Conservation (phyloP, 1,140 invertebrate species). For the Drosophila asahinai region DNA sequence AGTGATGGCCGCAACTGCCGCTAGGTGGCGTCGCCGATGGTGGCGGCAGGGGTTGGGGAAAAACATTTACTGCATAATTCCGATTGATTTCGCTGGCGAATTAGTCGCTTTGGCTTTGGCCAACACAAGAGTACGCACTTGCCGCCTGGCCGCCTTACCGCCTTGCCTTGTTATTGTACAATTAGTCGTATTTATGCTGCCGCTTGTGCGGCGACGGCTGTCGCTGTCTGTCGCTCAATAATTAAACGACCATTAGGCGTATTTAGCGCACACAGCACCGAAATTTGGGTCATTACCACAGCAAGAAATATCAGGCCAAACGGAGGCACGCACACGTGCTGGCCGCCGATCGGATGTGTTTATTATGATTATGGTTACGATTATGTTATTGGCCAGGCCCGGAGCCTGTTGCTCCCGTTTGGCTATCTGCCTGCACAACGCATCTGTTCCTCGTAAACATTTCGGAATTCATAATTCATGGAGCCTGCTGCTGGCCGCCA, state of each 20-base stretch:
- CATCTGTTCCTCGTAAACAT: slow-evolving; percentile 74
- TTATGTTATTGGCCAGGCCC: slow-evolving; percentile 56
- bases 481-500: slow-evolving; percentile 46
- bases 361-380: slow-evolving; percentile 74
- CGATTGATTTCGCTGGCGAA: slow-evolving; percentile 41
- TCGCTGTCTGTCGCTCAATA: slow-evolving; percentile 71
- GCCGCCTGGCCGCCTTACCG: neutral
- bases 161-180: slow-evolving; percentile 74
- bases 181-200: slow-evolving; percentile 78
- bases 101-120: slow-evolving; percentile 32
- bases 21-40: slow-evolving; percentile 31
- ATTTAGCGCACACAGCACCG: slow-evolving; percentile 65
- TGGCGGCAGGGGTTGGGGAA: slow-evolving; percentile 3
- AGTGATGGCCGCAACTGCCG: slow-evolving; percentile 32
- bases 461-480: slow-evolving; percentile 52
- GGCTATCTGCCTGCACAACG: slow-evolving; percentile 43
- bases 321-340: slow-evolving; percentile 66
- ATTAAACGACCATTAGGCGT: slow-evolving; percentile 81
- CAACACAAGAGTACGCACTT: slow-evolving; percentile 19
- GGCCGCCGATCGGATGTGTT: slow-evolving; percentile 64
- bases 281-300: slow-evolving; percentile 82
- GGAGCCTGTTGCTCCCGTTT: slow-evolving; percentile 9
- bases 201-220: slow-evolving; percentile 47
- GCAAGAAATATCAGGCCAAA: slow-evolving; percentile 64
- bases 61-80: slow-evolving; percentile 52